Base-by-base conservation (phyloP, 2,797 vertebrate species). In the Poeciliopsis infans region DNA sequence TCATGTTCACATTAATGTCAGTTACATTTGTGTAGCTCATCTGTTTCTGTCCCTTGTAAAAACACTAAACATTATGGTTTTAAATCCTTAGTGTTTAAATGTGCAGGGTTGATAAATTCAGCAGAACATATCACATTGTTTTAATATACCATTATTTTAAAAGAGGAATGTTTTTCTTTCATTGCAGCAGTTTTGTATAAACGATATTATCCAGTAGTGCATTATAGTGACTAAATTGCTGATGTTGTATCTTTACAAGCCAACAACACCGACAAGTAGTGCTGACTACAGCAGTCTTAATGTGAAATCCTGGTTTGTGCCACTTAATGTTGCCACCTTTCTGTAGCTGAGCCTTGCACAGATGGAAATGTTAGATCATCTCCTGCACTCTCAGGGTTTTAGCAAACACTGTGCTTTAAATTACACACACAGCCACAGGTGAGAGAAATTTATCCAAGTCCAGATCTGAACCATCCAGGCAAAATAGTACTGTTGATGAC, bases 211-310 rank as follows among this genome's bases (percentile, higher is more conserved):
- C 47, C 78, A 81, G 72, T 77, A 83, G 46, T 83, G 13, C 79
- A 80, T 81, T 83, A 76, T 53, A 75, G 66, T 20, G 39, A 59
- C 61, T 41, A 82, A 88, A 87, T 86, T 78, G 91, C 85, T 91
- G 88, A 87, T 81, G 80, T 77, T 79, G 71, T 85, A 81, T 81
- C 73, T 92, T 82, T 86, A 77, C 49, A 72, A 85, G 84, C 74
- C 85, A 88, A 80, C 78, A 79, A 85, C 80, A 72, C n/a, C 15
- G 68, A 82, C 78, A 80, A 81, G 83, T 82, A 88, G 33, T 78
- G 86, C 90, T 83, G 79, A 84, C 83, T 79, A 15, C 78, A 82
- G 90, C 85, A 85, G 59, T 80, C 79, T 79, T 82, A 68, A 79
- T 83, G 84, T 80, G 80, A 85, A 31, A 75, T 74, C 33, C 72